Base-by-base conservation (phyloP, 2,797 vertebrate genomes). In the Acanthornis magna region DNA sequence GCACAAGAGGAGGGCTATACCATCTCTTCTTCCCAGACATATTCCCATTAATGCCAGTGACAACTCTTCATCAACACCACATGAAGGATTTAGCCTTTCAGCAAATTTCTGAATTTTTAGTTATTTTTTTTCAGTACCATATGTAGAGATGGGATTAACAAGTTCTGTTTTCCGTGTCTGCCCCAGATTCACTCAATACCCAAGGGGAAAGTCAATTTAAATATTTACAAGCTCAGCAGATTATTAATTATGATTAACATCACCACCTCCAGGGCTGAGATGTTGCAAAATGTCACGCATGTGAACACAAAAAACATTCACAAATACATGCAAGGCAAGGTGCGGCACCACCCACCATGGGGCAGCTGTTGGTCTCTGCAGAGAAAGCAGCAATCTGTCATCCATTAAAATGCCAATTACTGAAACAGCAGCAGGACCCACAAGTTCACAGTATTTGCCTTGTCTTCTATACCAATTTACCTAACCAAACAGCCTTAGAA, bases 231-330 rank as follows among this genome's bases (percentile, higher is more conserved):
- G 12, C 17, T 88, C 70, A 79, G 87, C 11, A 91, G 88, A 96
- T 91, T 62, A 92, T 88, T 84, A 95, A 93, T 91, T 78, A 71
- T 67, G 87, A 94, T 92, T 84, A 93, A 57, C 70, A 92, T 38
- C 55, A 88, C 19, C 43, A 84, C 91, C 95, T 88, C 45, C 79
- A 51, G 94, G 82, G 89, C 73, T 79, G 36, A 91, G 48, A 61
- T 47, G 82, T 90, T 91, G 82, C 94, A 92, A 93, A 94, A 89
- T 11, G 29, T 47, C 62, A 60, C 0, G 12, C 53, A 23, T 48
- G 79, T 29, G 50, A 94, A 53, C 68, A 61, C 57, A 74, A 53
- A 74, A 79, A 58, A 43, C 18, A 36, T 57, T 68, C 81, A 57
- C 27, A 73, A 23, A 89, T 8, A 53, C 15, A 36, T 13, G 27